phyloP scores from a whole-genome alignment of 2,888 invertebrate genomes.

The Drosophila seclusa region DNA sequence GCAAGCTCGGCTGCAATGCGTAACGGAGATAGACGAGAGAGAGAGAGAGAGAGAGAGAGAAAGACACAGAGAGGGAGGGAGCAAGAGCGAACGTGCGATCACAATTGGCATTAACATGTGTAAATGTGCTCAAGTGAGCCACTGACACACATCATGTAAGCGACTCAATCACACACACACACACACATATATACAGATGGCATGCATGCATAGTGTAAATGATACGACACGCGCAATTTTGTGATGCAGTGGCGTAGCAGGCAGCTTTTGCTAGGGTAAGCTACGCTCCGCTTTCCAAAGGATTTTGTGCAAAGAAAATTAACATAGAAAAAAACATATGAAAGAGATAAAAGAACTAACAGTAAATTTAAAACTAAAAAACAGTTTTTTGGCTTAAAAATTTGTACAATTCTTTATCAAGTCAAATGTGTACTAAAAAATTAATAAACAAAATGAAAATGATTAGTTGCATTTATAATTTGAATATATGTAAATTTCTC shows the following conservation, averaged over 20 bases:
- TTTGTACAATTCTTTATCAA: not conserved
- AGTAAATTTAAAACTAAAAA: too few relatives aligned
- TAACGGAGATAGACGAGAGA: not conserved
- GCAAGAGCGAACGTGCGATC: slow-evolving; percentile 6
- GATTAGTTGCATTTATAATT: not conserved
- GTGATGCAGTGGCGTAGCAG: slow-evolving; percentile 37
- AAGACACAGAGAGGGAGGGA: not conserved
- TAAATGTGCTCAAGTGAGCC: slow-evolving; percentile 79
- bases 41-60: not conserved
- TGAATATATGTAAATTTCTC: not conserved
- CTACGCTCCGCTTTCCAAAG: too few relatives aligned
- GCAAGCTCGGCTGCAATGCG: slow-evolving; percentile 45
- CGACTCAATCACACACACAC: slow-evolving; percentile 15
- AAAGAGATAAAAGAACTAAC: too few relatives aligned
- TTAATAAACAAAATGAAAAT: not conserved
- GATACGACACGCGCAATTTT: slow-evolving; percentile 25
- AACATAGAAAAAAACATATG: not conserved
- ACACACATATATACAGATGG: slow-evolving; percentile 2
- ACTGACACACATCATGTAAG: slow-evolving; percentile 76
- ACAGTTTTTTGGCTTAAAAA: not conserved
- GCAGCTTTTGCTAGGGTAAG: slow-evolving; percentile 15
- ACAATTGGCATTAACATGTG: slow-evolving; percentile 77
- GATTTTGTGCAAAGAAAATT: not conserved
- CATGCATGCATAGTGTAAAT: not conserved
- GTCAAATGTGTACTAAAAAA: not conserved